Conservation (phyloP, 2,797 vertebrate species). For the Sternarchorhynchus goeldii region DNA sequence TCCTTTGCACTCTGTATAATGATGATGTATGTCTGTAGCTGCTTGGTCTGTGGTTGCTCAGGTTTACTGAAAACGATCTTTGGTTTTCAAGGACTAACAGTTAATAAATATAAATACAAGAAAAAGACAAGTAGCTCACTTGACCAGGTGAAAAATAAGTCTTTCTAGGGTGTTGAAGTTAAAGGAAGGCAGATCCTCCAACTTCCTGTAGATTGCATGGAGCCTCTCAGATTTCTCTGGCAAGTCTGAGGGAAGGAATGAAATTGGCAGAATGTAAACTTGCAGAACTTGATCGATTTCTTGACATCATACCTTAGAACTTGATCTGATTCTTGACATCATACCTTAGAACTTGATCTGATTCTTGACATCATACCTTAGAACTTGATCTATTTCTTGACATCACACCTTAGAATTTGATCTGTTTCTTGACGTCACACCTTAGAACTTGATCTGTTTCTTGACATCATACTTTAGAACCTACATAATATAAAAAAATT, state of each 20-base stretch:
- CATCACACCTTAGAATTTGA: neutral
- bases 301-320: neutral
- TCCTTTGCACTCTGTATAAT: too few relatives aligned
- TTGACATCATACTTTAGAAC: neutral
- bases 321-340: neutral
- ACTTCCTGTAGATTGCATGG: constrained; percentile 85
- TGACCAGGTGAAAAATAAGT: constrained; percentile 95
- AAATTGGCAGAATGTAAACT: neutral
- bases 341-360: neutral
- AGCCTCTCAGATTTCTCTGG: constrained; percentile 87
- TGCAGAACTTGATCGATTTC: neutral
- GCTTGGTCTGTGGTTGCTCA: too few relatives aligned
- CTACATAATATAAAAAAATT: too few relatives aligned
- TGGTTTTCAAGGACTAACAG: neutral
- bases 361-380: neutral
- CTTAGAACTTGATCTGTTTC: neutral
- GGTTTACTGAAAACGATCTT: too few relatives aligned
- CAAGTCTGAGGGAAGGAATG: constrained; percentile 74
- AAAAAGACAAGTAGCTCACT: constrained; percentile 70
- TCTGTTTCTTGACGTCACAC: neutral
- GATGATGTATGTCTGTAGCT: too few relatives aligned
- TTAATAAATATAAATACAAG: neutral
- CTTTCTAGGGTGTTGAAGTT: constrained; percentile 89
- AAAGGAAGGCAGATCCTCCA: constrained; percentile 88
- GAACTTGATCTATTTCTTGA: neutral